Base-by-base conservation (phyloP, 2,113 vertebrate genomes). In the Leptobrachium ailaonicum region DNA sequence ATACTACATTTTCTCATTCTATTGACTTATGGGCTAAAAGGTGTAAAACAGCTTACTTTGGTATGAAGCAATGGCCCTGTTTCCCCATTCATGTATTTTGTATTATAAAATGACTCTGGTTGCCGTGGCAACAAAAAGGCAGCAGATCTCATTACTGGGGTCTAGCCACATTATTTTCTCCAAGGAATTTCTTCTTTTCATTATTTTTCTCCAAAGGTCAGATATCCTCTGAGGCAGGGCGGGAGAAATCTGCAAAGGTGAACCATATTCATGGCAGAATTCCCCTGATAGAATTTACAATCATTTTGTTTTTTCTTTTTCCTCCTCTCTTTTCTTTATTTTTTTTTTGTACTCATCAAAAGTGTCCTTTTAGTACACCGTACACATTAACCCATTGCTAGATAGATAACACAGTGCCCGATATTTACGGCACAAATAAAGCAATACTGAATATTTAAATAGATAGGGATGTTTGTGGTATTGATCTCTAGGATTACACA, bases 171-270 rank as follows among this genome's bases (percentile, higher is more conserved):
- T 93, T 92, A 94, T 94, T 94, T 94, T 92, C 94, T 94, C 94
- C 88, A 89, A 94, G 94, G 93, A 94, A 93, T 95, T 93, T 92
- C 92, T 93, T 91, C 92, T 94, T 95, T 95, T 93, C 93, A 95
- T 95, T 94, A 95, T 94, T 94, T 93, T 87, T 89, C 95, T 95
- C 94, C 93, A 97, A 97, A 98, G 96, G 96, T 98, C 96, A 97
- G 95, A 94, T 94, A 95, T 96, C 94, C 94, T 96, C 94, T 93
- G 94, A 93, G 95, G 96, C 94, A 88, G 94, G 91, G 93, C 89
- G 92, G 93, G 92, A 93, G 90, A 92, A 91, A 93, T 93, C 94
- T 92, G 87, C 79, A 87, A 95, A 96, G 93, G 95, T 94, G 95
- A 96, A 94, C 93, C 89, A 92, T 95, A 94, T 97, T 95, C 94